Evolutionary conservation across 2,797 vertebrate species (phyloP), one percentile per base, ranked within the genome.

Genomic region (Coregonus ussuriensis): DNA sequence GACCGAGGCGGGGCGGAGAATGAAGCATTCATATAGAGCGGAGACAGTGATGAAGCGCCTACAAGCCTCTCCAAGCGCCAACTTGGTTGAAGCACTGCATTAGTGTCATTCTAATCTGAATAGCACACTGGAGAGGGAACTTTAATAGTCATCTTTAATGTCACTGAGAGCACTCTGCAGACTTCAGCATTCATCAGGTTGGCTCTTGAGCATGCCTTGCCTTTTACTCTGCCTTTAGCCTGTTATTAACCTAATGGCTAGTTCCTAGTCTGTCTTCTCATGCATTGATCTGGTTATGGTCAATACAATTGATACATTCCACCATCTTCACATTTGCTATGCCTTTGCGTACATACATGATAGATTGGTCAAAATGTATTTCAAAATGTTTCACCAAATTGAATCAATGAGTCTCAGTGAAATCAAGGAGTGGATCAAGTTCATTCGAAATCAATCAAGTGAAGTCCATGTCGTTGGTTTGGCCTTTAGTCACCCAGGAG

Each of bases 111-210:
- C 16, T 29, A 63, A 11, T 25, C 7, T 25, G 59, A 63, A 63
- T 9, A 25, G 21, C 11, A 63, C 59, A 25, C n/a, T 29, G 62
- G 74, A 82, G 74, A 52, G 75, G 69, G 78, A 78, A 77, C 74
- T 75, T 80, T 78, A 66, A 75, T 67, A 81, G 83, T 83, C 83
- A 79, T 78, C 75, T 71, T 77, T 83, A 81, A 84, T 83, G 76
- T 74, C 77, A 79, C 72, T 62, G 66, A 77, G 74, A 81, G 71
- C 31, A 62, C 70, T 76, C 63, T 18, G 77, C 65, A 69, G 53
- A 80, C 77, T 47, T 47, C 51, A 67, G 25, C 54, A 54, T 35
- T 75, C 76, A 84, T 56, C 33, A 63, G 18, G n/a, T 21, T 29
- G 59, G 59, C 59, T 21, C 59, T 25, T 63, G 59, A 13, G 59